A percentile compares a stretch with the other conserved stretches of the same genome.
Evolutionary conservation across 64 coral and sea anemone species (phyloP).

Genomic region (Pachyseris speciosa): DNA sequence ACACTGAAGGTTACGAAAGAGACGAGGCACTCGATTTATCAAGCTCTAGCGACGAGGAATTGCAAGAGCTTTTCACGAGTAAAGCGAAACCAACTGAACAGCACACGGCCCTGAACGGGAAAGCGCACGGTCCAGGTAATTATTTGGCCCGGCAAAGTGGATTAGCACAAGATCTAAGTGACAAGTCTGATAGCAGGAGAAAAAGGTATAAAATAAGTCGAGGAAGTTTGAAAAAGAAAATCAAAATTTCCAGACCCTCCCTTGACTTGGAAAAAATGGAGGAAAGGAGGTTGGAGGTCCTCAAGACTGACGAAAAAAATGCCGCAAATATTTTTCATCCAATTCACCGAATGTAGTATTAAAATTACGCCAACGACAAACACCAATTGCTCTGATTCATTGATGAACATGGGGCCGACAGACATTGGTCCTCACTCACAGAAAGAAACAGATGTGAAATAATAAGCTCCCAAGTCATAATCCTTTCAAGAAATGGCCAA

Average conservation of each 20-base stretch:
- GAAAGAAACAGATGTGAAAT: background rate
- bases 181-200: background rate
- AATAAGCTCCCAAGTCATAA: background rate
- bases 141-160: background rate
- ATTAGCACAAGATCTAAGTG: background rate
- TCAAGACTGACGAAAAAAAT: background rate
- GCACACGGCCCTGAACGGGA: background rate
- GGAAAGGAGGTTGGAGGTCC: conserved; percentile 8
- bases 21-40: conserved; percentile 13
- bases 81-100: background rate
- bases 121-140: background rate
- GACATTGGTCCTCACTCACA: background rate
- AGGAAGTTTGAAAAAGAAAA: conserved; percentile 26
- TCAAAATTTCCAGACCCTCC: conserved; percentile 22
- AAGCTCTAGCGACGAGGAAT: conserved; percentile 31
- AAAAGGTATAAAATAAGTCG: conserved; percentile 20
- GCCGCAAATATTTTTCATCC: conserved; percentile 32
- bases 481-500: background rate
- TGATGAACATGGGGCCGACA: background rate
- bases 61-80: background rate
- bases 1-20: background rate
- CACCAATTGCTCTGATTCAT: background rate
- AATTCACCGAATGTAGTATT: conserved; percentile 7
- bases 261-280: conserved; percentile 39
- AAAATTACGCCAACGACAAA: background rate